Percentiles rank a stretch among this genome's conserved stretches.
Conservation (phyloP, 2,888 invertebrate genomes). For the Conus canariensis region DNA sequence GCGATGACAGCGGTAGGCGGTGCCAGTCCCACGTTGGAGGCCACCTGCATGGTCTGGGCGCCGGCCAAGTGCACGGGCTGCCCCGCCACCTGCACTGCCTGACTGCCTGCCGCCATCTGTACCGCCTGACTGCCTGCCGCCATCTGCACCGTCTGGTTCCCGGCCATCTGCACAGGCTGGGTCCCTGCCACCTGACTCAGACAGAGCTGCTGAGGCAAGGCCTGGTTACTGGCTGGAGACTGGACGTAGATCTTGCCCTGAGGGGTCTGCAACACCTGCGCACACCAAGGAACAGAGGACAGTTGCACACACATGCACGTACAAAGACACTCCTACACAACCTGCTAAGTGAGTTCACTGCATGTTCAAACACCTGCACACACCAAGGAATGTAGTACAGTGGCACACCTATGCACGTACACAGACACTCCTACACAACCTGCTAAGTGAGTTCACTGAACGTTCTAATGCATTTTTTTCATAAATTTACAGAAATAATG, state of each 20-base stretch:
- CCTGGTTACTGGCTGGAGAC: slow-evolving; percentile 56
- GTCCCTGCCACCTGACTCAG: slow-evolving; percentile 56
- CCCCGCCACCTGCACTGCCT: slow-evolving; percentile 25
- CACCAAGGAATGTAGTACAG: no score
- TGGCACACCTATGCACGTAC: no score
- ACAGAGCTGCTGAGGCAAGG: slow-evolving; percentile 57
- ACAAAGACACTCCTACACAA: slow-evolving; percentile 48
- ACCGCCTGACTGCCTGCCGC: slow-evolving; percentile 49
- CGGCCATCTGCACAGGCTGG: slow-evolving; percentile 51
- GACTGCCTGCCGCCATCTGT: slow-evolving; percentile 49
- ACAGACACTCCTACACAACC: no score
- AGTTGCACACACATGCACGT: no score
- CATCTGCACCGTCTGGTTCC: slow-evolving; percentile 52
- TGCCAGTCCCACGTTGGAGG: slow-evolving; percentile 33
- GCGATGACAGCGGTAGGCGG: slow-evolving; percentile 36
- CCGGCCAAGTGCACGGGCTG: slow-evolving; percentile 31
- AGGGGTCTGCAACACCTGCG: slow-evolving; percentile 66
- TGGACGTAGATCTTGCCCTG: slow-evolving; percentile 60
- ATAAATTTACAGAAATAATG: no score
- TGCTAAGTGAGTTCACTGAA: no score
- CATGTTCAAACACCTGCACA: background rate
- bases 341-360: slow-evolving; percentile 55
- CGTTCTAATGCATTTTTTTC: no score
- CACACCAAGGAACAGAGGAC: background rate
- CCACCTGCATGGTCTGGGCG: slow-evolving; percentile 27